Base-by-base conservation (phyloP, 1,140 invertebrate species). In the Plodia interpunctella region DNA sequence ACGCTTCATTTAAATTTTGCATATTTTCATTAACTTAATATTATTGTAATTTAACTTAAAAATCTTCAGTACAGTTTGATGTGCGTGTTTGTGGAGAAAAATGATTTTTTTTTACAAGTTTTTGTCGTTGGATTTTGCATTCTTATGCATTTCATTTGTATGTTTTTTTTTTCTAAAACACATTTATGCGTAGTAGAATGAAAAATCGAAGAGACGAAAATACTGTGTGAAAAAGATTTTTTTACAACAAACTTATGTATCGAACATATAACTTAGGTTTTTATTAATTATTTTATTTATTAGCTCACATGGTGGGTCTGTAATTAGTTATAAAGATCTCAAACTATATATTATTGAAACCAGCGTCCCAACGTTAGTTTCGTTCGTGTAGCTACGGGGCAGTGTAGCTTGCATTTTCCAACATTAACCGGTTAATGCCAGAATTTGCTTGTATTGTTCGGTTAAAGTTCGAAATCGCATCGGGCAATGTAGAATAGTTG, bases 231-330 rank as follows among this genome's bases (percentile, higher is more conserved):
- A 9, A 28, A 32, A 32, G 6, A 32, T 10, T 4, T 44, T 44
- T 44, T 44, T 13, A 44, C 30, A 1, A 10, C 1, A 44, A 6
- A 44, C 38, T 17, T 13, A 15, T n/a, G 38, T n/a, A n/a, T 44
- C 38, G 15, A 44, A 44, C 38, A 44, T 17, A 15, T 17, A 25
- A 44, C 38, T n/a, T n/a, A 44, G 13, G 38, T 35, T 9, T 44
- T n/a, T 44, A 44, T 44, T 44, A 44, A 44, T 44, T 15, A 44
- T 44, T 51, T 51, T 53, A 53, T 53, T 25, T 25, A 53, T 25
- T 13, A 20, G 20, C 51, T 53, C 51, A 25, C 49, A 53, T 25
- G 21, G 51, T 53, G 51, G 9, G 51, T 25, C 15, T 25, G n/a
- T 51, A 51, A 44, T 44, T 15, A 44, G 38, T 44, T 44, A 44